phyloP scores from a whole-genome alignment of 2,113 vertebrate genomes.

The Struthio camelus region DNA sequence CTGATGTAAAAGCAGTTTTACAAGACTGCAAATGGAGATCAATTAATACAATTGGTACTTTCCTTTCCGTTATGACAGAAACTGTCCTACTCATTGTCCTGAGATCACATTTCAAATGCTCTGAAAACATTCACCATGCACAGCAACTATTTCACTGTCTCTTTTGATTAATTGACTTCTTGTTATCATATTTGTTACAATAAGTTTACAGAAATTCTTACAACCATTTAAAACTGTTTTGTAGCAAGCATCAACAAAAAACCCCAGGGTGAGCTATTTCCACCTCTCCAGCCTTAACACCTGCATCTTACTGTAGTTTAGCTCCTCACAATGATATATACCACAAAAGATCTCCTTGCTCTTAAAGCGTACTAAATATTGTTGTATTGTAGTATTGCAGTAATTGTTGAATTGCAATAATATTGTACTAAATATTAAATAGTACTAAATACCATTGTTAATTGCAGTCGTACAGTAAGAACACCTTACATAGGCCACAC shows the following conservation, averaged over 20 bases:
- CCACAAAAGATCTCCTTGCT: not conserved
- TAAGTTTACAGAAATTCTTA: not conserved
- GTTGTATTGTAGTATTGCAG: not conserved
- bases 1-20: not conserved
- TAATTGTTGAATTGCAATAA: not conserved
- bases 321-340: not conserved
- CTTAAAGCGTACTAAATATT: not conserved
- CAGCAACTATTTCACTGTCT: not conserved
- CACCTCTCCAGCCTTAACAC: not conserved
- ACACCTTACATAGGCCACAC: not conserved
- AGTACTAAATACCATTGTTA: not conserved
- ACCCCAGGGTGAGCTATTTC: not conserved
- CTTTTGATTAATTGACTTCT: not conserved
- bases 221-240: not conserved
- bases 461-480: not conserved
- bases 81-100: not conserved
- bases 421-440: not conserved
- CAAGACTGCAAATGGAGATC: not conserved
- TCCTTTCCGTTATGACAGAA: not conserved
- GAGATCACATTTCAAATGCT: not conserved
- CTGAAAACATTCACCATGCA: not conserved
- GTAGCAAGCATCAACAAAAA: not conserved
- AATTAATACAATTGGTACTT: not conserved
- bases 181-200: not conserved
- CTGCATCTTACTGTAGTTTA: not conserved